These are phyloP conservation scores for Mastigias papua DNA, from an alignment of 30 jellyfish, hydroid and myxozoan species.

Conservation along the genomic window DNA sequence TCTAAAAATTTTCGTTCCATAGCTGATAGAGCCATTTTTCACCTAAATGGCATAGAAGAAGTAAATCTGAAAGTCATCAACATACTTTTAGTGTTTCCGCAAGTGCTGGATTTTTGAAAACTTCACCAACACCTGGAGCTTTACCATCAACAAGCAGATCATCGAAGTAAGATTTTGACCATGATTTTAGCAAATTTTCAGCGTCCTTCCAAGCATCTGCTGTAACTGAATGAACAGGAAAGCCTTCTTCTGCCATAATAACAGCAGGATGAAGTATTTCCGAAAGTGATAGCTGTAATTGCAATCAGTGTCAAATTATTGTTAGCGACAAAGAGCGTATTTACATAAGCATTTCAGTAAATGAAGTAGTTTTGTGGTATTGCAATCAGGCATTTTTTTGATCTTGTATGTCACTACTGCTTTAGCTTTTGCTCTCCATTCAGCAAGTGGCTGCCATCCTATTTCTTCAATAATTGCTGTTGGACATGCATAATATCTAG, in stretches of 20 bases:
- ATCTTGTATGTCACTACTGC: slow-evolving; percentile 18
- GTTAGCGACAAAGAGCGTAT: neutral
- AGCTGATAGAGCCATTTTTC: too few species aligned
- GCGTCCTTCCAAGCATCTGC: slow-evolving; percentile 78
- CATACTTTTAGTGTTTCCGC: slow-evolving; percentile 83
- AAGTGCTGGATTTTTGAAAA: slow-evolving; percentile 75
- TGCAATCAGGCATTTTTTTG: slow-evolving; percentile 32
- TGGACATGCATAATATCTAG: slow-evolving; percentile 16
- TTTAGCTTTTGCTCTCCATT: slow-evolving; percentile 23
- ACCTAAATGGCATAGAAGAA: neutral
- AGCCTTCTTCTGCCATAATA: slow-evolving; percentile 81
- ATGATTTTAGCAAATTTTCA: slow-evolving; percentile 40
- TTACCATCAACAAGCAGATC: slow-evolving; percentile 75
- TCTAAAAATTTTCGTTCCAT: too few species aligned
- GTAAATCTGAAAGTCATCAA: neutral
- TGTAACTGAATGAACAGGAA: slow-evolving; percentile 86
- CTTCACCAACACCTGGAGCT: slow-evolving; percentile 85
- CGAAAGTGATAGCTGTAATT: slow-evolving; percentile 65
- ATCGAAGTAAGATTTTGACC: slow-evolving; percentile 45
- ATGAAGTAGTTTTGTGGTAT: slow-evolving; percentile 27
- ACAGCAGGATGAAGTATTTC: slow-evolving; percentile 82
- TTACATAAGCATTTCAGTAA: neutral
- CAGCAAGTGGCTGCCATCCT: slow-evolving; percentile 35
- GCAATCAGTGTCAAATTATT: neutral
- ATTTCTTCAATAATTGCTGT: slow-evolving; percentile 8